Percentiles rank a stretch among this genome's conserved stretches.
Conservation (phyloP, 2,113 vertebrate species). For the Carassius gibelio region DNA sequence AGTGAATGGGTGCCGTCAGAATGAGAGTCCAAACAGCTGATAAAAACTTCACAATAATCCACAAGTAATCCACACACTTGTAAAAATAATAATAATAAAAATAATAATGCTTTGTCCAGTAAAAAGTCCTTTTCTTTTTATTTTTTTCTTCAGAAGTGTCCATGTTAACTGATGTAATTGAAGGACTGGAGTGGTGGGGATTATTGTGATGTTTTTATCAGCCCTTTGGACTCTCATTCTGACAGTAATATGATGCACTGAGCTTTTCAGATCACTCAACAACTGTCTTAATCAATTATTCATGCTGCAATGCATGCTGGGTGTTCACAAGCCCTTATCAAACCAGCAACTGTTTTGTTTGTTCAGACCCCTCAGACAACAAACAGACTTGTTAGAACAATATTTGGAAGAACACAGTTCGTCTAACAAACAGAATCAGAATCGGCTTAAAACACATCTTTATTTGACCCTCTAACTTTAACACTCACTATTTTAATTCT, state of each 20-base stretch:
- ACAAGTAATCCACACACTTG: background rate
- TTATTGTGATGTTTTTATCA: no score
- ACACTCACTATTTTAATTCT: no score
- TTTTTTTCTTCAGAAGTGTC: no score
- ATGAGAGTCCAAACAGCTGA: background rate
- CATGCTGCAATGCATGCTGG: slow-evolving; percentile 1
- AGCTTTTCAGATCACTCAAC: background rate
- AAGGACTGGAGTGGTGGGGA: no score
- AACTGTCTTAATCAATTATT: slow-evolving; percentile 26
- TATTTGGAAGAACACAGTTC: background rate
- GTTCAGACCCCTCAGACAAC: slow-evolving; percentile 2
- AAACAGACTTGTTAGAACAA: background rate
- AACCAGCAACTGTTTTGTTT: slow-evolving; percentile 8
- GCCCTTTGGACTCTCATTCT: no score
- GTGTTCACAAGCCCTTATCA: background rate
- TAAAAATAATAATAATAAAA: background rate
- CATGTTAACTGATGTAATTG: no score
- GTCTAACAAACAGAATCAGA: no score
- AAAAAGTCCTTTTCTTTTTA: no score
- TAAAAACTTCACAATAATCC: background rate
- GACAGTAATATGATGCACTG: background rate
- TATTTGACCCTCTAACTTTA: no score
- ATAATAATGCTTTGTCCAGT: background rate
- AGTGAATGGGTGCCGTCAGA: no score
- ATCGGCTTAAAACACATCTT: no score